A percentile compares a stretch with the other conserved stretches of the same genome.
Conservation (phyloP, 2,888 invertebrate genomes). For the Drosophila picticornis region DNA sequence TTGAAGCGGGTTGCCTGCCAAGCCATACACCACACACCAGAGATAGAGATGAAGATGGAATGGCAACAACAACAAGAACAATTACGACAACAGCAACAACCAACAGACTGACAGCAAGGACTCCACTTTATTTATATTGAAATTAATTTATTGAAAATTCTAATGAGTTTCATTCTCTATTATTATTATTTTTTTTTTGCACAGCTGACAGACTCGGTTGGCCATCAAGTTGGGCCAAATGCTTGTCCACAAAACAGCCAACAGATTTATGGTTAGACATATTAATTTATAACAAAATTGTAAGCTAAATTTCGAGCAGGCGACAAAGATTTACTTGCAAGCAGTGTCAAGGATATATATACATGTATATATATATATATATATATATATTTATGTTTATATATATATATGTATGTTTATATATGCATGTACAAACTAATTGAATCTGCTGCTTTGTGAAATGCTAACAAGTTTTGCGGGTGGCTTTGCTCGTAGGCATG, state of each 20-base stretch:
- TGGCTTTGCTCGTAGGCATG: conserved; percentile 49
- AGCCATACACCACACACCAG: conserved; percentile 18
- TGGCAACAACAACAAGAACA: conserved; percentile 44
- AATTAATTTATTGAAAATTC: conserved; percentile 79
- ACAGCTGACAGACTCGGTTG: conserved; percentile 23
- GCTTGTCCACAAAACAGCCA: conserved; percentile 46
- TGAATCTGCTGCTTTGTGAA: conserved; percentile 80
- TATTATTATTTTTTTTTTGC: background rate
- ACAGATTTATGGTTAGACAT: conserved; percentile 70
- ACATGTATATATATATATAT: background rate
- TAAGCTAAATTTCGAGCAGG: conserved; percentile 59
- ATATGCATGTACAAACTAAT: conserved; percentile 61
- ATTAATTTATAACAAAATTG: conserved; percentile 74
- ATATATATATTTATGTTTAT: background rate
- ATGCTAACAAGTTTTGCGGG: conserved; percentile 78
- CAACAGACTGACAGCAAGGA: conserved; percentile 32
- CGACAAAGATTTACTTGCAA: conserved; percentile 64
- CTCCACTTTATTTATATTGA: conserved; percentile 71
- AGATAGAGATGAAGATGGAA: conserved; percentile 69
- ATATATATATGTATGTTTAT: conserved; percentile 6
- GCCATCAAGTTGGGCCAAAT: conserved; percentile 51
- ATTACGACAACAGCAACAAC: conserved; percentile 19
- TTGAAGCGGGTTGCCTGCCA: conserved; percentile 46
- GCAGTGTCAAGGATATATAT: conserved; percentile 7
- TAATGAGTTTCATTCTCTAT: conserved; percentile 64